Evolutionary conservation across 2,888 invertebrate genomes (phyloP), one percentile per base, ranked within the genome.

Genomic region (Drosophila eohydei): DNA sequence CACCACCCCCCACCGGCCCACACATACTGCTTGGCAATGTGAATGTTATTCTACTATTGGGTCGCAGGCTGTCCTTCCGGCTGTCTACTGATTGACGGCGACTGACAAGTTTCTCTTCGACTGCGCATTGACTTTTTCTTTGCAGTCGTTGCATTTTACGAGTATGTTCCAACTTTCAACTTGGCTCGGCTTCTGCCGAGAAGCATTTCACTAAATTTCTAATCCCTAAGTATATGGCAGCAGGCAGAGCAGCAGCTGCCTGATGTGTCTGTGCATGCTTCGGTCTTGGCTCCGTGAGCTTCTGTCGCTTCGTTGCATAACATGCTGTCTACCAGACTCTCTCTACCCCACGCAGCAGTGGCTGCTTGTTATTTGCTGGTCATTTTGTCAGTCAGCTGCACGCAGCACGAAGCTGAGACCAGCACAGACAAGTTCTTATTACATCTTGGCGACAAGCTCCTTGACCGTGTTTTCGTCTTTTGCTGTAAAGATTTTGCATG

Each of bases 91-190:
- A 88, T 88, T 88, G 87, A 88, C 89, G 87, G 87, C 87, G 75
- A 89, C 90, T 90, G 87, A 90, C 87, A 88, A 88, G 89, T 90
- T 88, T 90, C 87, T 83, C 83, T 88, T 86, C 83, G 89, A 81
- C 86, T 86, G 90, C 88, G 85, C 85, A 89, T 89, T 85, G 84
- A 82, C 80, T 88, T 85, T 86, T 86, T 81, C 83, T 71, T 72
- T 76, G 83, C 83, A 86, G 78, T 86, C 83, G 85, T 88, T 88
- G 83, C 83, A 83, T 88, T 83, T 83, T 83, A 82, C 82, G 82
- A 86, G 82, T 83, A 84, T 87, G 82, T 87, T 81, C 72, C 75
- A 86, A 85, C 64, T 83, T 85, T 71, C 59, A 48, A 59, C 52
- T 69, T 81, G 65, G 54, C 77, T 60, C 48, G 41, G 57, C n/a